These are phyloP conservation scores for Ecdyonurus torrentis DNA, from an alignment of 2,888 invertebrate genomes.

Conservation along the genomic window DNA sequence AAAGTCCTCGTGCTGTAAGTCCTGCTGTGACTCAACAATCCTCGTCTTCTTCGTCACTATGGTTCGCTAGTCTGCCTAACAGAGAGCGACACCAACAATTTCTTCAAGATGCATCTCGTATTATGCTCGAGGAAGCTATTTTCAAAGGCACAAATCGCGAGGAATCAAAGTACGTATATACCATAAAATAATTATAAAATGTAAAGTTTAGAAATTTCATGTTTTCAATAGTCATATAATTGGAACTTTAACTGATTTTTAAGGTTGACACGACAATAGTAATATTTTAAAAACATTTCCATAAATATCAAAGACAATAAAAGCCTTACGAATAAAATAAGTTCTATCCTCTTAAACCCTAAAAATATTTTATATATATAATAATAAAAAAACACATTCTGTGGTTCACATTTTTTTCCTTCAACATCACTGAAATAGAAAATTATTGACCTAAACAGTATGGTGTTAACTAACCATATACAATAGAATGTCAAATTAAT, in stretches of 20 bases:
- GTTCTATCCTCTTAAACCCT: no score
- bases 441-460: no score
- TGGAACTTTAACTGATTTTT: not conserved
- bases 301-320: not conserved
- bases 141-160: conserved; percentile 54
- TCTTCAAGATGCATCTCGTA: conserved; percentile 47
- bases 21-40: not conserved
- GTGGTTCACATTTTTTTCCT: no score
- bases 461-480: no score
- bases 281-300: not conserved
- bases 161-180: conserved; percentile 19
- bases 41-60: not conserved
- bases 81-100: conserved; percentile 52
- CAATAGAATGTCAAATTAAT: no score
- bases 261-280: no score
- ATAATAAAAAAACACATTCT: no score
- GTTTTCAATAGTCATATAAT: not conserved
- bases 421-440: no score
- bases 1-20: not conserved
- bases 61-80: conserved; percentile 43
- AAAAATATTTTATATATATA: no score
- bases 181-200: not conserved
- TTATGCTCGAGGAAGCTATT: conserved; percentile 55
- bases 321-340: no score
- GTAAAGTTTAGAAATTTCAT: not conserved